Evolutionary conservation across 2,797 vertebrate species (phyloP).

Genomic region (Botia almorhae): DNA sequence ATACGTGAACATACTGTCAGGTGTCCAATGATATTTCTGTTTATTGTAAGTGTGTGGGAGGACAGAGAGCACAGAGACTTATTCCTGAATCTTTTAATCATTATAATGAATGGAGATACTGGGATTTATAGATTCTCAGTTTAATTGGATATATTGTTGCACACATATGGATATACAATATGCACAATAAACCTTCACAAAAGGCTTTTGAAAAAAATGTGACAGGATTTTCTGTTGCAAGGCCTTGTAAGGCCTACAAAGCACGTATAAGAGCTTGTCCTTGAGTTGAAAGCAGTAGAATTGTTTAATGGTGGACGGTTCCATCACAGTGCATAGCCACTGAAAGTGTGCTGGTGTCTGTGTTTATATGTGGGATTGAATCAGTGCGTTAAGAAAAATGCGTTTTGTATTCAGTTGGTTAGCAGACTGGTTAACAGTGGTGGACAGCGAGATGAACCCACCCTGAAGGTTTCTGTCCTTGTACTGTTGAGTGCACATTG

Average conservation of each 20-base stretch:
- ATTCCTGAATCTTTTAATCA: no score
- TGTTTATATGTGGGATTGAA: conserved; percentile 24
- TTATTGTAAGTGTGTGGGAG: conserved; percentile 1
- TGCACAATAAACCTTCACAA: neutral
- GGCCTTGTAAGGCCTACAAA: conserved; percentile 44
- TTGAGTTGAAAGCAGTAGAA: conserved; percentile 37
- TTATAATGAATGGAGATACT: neutral
- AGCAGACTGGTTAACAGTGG: conserved; percentile 8
- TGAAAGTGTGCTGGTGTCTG: conserved; percentile 25
- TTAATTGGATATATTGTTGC: neutral
- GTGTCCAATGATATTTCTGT: conserved; percentile 16
- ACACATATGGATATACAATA: neutral
- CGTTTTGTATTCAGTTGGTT: conserved; percentile 13
- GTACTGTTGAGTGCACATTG: conserved; percentile 1
- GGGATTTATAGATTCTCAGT: neutral
- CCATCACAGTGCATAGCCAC: conserved; percentile 11
- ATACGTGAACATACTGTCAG: neutral
- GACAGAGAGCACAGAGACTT: neutral
- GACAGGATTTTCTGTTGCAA: neutral
- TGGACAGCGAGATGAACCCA: conserved; percentile 1
- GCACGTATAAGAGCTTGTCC: conserved; percentile 25
- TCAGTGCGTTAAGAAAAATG: neutral
- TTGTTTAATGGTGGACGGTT: conserved; percentile 39
- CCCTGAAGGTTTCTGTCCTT: neutral
- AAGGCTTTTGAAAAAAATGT: neutral